Evolutionary conservation across 2,888 invertebrate genomes (phyloP), one percentile per base, ranked within the genome.

Genomic region (Brachyptera risi): DNA sequence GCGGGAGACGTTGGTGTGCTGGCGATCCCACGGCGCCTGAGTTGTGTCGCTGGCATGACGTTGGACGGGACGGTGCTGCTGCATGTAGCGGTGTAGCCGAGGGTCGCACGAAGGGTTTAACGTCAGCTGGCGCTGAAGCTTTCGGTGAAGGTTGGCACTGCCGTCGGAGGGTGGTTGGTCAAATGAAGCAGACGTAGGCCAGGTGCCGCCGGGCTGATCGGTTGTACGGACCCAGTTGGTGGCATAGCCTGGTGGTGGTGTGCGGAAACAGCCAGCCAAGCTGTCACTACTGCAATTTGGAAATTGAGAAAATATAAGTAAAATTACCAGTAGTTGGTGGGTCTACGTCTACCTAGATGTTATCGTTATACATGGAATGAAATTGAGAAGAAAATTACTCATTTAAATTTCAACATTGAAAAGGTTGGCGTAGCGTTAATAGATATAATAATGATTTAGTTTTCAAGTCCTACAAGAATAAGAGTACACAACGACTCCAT

Each of bases 71-170:
- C 61, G 59, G 42, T 66, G 65, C 15, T 61, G 49, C 21, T 47
- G 58, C 23, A 11, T n/a, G 31, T n/a, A 31, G 1, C 37, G 54
- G 19, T 21, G 37, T 21, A 54, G 54, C 19, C 54, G 31, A 3
- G 90, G 88, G 76, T 93, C 92, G 67, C 85, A 86, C 19, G 79
- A 78, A 0, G 92, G 92, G 75, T 92, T 91, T n/a, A 93, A 74
- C 13, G 91, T 90, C 49, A 91, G 77, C 71, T 92, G 91, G 3
- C 92, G 80, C 66, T 86, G 87, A 31, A 93, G 77, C 73, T 91
- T 92, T 60, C 86, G 79, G 71, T 93, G 92, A 62, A 87, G 79
- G 71, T 90, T 90, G n/a, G n/a, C n/a, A n/a, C n/a, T n/a, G 11
- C 26, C 50, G 23, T 61, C 64, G 7, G 44, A 27, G 59, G 26